Percentiles rank a stretch among this genome's conserved stretches.
These are phyloP conservation scores for Bujurquina vittata DNA, from an alignment of 2,113 vertebrate species.

Conservation along the genomic window DNA sequence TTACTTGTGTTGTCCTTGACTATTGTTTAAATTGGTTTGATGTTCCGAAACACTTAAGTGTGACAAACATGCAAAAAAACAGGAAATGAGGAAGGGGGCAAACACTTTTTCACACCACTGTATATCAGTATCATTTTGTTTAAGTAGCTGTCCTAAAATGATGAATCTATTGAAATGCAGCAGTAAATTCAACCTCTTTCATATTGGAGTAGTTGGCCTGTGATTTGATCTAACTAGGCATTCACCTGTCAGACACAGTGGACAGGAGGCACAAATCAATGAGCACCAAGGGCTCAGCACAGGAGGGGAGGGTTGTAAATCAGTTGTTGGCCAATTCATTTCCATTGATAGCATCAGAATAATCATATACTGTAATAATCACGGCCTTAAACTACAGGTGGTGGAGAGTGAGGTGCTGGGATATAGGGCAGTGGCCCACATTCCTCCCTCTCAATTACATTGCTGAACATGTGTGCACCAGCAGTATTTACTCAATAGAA, in stretches of 20 bases:
- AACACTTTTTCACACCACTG: no score
- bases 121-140: neutral
- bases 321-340: slow-evolving; percentile 76
- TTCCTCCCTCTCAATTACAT: slow-evolving; percentile 4
- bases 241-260: slow-evolving; percentile 18
- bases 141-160: neutral
- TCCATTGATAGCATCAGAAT: slow-evolving; percentile 78
- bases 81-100: no score
- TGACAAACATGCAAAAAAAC: no score
- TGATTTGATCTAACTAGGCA: slow-evolving; percentile 43
- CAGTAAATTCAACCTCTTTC: neutral
- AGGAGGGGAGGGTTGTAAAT: slow-evolving; percentile 63
- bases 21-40: no score
- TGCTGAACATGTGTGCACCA: slow-evolving; percentile 14
- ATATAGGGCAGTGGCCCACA: slow-evolving; percentile 45
- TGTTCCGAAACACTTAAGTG: no score
- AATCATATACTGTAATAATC: slow-evolving; percentile 70
- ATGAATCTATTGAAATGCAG: neutral
- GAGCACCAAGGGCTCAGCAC: slow-evolving; percentile 46
- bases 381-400: slow-evolving; percentile 51
- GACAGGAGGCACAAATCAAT: slow-evolving; percentile 67
- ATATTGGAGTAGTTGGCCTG: neutral
- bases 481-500: slow-evolving; percentile 3
- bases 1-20: no score
- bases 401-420: slow-evolving; percentile 25